phyloP scores from a whole-genome alignment of 2,113 vertebrate genomes.

The Pluvialis apricaria region DNA sequence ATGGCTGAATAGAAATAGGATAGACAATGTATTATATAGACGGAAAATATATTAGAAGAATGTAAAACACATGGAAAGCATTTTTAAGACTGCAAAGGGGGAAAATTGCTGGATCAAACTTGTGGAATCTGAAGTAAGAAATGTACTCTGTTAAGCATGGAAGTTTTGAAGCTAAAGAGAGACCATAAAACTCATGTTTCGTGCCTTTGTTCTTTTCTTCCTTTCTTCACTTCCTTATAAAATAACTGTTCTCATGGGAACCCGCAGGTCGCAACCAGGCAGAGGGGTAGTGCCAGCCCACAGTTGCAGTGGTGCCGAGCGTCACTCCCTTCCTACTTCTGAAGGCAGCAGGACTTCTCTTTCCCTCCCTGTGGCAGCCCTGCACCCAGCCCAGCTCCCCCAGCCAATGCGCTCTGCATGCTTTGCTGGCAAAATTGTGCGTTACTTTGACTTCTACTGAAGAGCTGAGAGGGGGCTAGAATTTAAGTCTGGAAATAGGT shows the following conservation, averaged over 20 bases:
- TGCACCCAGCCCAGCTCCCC: background rate
- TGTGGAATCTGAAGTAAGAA: background rate
- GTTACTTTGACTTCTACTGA: background rate
- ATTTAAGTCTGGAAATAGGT: background rate
- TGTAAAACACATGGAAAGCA: constrained; percentile 30
- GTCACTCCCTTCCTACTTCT: background rate
- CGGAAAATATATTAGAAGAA: constrained; percentile 10
- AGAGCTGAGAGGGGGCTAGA: background rate
- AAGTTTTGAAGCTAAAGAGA: background rate
- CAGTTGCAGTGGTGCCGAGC: fast-evolving
- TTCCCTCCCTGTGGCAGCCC: background rate
- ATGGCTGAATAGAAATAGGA: background rate
- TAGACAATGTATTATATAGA: background rate
- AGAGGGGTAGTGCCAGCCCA: background rate
- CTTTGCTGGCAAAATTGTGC: background rate
- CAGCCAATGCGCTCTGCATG: background rate
- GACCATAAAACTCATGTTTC: background rate
- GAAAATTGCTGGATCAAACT: background rate
- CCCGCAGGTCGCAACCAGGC: background rate
- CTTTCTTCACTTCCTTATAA: background rate
- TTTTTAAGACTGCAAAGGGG: constrained; percentile 5
- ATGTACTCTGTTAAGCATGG: background rate
- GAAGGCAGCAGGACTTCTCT: background rate
- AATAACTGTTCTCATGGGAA: background rate
- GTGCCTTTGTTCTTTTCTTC: background rate